Conservation (phyloP, 2,797 vertebrate species). For the Nyctibius grandis region DNA sequence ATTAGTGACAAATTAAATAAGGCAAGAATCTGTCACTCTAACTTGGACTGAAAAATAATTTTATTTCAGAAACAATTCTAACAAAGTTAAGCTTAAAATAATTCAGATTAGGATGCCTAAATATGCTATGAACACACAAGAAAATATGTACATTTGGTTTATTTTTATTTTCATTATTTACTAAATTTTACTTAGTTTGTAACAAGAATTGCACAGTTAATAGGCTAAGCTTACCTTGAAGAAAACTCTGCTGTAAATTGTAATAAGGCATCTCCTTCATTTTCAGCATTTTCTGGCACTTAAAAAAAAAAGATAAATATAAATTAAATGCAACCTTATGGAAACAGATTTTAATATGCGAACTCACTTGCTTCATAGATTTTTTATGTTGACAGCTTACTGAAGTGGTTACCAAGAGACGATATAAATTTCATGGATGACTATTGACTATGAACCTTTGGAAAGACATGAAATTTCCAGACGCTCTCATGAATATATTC, state of each 20-base stretch:
- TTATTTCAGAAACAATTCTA: neutral
- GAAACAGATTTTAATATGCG: neutral
- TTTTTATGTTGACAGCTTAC: neutral
- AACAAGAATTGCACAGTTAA: constrained; percentile 17
- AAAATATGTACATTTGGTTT: neutral
- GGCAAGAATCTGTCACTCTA: neutral
- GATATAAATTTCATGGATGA: neutral
- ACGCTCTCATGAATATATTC: neutral
- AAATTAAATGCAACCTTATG: neutral
- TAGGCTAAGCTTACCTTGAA: constrained; percentile 84
- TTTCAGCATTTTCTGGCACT: constrained; percentile 99
- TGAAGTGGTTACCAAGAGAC: neutral
- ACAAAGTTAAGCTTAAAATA: neutral
- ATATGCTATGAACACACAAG: neutral
- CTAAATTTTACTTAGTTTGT: neutral
- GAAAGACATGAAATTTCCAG: neutral
- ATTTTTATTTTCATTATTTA: neutral
- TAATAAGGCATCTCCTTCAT: constrained; percentile 98
- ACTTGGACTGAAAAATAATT: neutral
- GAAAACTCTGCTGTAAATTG: constrained; percentile 99
- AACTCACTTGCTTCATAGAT: neutral
- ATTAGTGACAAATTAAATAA: neutral
- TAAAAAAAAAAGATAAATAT: constrained; percentile 36
- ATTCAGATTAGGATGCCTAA: neutral
- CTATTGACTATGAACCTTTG: neutral